Base-by-base conservation (phyloP, 2,113 vertebrate species). In the Onychostoma macrolepis region DNA sequence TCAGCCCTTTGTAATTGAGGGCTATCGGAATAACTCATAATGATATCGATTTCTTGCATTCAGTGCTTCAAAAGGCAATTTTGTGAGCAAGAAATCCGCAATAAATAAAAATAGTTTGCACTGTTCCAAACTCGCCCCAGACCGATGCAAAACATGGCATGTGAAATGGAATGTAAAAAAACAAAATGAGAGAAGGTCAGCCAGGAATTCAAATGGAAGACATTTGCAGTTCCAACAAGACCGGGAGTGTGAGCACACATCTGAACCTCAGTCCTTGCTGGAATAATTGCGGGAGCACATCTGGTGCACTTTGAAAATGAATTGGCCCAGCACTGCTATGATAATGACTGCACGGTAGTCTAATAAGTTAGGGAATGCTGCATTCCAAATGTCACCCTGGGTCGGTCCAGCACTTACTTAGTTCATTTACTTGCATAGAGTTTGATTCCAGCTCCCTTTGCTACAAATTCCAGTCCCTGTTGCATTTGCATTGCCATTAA, bases 251-350 rank as follows among this genome's bases (percentile, higher is more conserved):
- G 89, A 91, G 90, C 83, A 63, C 90, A 90, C 87, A 87, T 89
- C 88, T 91, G 87, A 91, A 88, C 89, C 90, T 65, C 80, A 65
- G 89, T 84, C 86, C 87, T 89, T 87, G 81, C 89, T 90, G 88
- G 91, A 90, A 91, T 89, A 89, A 90, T 89, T 90, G 90, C 85
- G 67, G 53, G 87, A 88, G 88, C 88, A 89, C 90, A 90, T 91
- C 90, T 90, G 90, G 90, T 93, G 93, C 92, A 94, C 93, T 94
- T 95, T 94, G 92, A 93, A 92, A 92, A 88, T 86, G 88, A 92
- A 87, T 89, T 90, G 91, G 89, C 88, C 88, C 85, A 72, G 83
- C 79, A 83, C 84, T 65, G 83, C 87, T 87, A 89, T 90, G 90
- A 86, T 91, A 90, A 91, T 92, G 90, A 92, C 87, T 75, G 86